Evolutionary conservation across 2,888 invertebrate species (phyloP).

Genomic region (Dorcus hopei): DNA sequence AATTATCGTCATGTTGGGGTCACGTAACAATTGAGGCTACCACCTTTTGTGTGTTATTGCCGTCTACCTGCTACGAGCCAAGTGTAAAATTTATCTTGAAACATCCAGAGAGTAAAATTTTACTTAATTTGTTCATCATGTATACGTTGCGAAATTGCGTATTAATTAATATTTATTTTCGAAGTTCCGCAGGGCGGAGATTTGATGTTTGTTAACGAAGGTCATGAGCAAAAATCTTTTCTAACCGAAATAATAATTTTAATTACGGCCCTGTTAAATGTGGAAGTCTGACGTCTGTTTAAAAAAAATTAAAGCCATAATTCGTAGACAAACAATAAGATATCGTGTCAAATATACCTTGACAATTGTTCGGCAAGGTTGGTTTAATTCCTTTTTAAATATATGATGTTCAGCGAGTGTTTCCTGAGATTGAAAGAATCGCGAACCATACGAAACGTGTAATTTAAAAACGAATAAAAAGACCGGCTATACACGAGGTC

Average conservation of each 20-base stretch:
- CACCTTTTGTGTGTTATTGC: slow-evolving; percentile 9
- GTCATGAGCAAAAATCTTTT: too few relatives aligned
- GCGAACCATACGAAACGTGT: background rate
- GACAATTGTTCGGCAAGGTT: slow-evolving; percentile 10
- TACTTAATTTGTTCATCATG: too few relatives aligned
- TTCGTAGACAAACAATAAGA: background rate
- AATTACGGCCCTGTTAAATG: too few relatives aligned
- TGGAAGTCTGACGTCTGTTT: background rate
- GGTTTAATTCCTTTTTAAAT: slow-evolving; percentile 15
- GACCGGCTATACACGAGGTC: background rate
- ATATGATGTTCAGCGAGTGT: slow-evolving; percentile 1
- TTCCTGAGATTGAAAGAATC: slow-evolving; percentile 1
- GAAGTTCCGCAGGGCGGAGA: too few relatives aligned
- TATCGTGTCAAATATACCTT: slow-evolving; percentile 3
- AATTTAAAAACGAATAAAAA: background rate
- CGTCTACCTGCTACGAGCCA: slow-evolving; percentile 24
- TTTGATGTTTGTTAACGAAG: too few relatives aligned
- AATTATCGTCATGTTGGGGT: slow-evolving; percentile 27
- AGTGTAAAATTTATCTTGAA: slow-evolving; percentile 12
- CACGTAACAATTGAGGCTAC: slow-evolving; percentile 12
- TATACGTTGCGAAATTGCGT: too few relatives aligned
- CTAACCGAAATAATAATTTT: too few relatives aligned
- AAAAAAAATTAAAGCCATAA: background rate
- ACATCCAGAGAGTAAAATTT: background rate
- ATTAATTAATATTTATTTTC: too few relatives aligned